A percentile compares a stretch with the other conserved stretches of the same genome.
Evolutionary conservation across 2,888 invertebrate species (phyloP).

Genomic region (Pseudococcus longispinus): DNA sequence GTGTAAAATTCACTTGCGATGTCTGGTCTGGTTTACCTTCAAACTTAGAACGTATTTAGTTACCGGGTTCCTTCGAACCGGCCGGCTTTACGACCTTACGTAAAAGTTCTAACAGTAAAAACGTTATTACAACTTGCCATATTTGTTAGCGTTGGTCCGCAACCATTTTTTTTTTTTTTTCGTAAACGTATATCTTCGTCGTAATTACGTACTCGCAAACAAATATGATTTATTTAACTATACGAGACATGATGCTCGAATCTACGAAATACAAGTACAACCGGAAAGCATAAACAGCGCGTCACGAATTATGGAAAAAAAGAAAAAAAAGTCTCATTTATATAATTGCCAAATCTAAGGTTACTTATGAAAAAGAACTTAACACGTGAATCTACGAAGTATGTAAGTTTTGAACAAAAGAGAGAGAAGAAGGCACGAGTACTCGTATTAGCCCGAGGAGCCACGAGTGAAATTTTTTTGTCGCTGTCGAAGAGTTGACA

Average conservation of each 20-base stretch:
- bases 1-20: background rate
- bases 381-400: background rate
- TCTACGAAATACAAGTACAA: background rate
- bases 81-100: conserved; percentile 34
- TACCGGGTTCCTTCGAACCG: conserved; percentile 19
- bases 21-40: conserved; percentile 8
- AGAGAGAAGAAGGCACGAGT: background rate
- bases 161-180: background rate
- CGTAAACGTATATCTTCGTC: background rate
- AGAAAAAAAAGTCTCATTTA: background rate
- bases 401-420: no score
- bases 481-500: background rate
- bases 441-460: background rate
- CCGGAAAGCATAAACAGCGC: background rate
- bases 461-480: background rate
- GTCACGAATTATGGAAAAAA: background rate
- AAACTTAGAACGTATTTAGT: background rate
- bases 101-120: conserved; percentile 24
- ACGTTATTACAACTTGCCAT: background rate
- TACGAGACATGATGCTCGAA: background rate
- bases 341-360: background rate
- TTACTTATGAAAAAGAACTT: background rate
- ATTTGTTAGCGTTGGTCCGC: background rate
- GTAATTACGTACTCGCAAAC: conserved; percentile 6
- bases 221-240: background rate